phyloP scores from a whole-genome alignment of 2,888 invertebrate genomes.

The Galeopsomyia nigrocyanea region DNA sequence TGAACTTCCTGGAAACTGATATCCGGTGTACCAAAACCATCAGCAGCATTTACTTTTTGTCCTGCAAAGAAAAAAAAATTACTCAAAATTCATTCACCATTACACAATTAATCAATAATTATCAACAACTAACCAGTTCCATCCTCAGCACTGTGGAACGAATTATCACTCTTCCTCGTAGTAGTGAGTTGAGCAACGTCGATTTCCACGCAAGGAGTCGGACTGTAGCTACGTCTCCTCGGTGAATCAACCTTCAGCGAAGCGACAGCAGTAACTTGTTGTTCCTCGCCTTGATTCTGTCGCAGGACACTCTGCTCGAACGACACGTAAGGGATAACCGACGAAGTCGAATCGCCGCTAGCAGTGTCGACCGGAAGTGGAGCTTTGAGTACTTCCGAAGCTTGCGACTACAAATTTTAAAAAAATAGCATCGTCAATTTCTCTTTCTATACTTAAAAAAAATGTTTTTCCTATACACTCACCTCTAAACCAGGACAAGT shows the following conservation, averaged over 20 bases:
- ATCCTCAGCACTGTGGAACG: no score
- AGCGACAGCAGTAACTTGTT: constrained; percentile 32
- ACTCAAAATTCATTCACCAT: background rate
- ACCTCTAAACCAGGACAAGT: constrained; percentile 40
- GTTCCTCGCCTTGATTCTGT: constrained; percentile 15
- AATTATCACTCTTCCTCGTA: background rate
- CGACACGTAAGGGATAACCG: constrained; percentile 28
- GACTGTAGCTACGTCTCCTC: constrained; percentile 8
- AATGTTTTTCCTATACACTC: background rate
- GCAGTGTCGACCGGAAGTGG: background rate
- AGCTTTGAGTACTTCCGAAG: background rate
- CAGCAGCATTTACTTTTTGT: background rate
- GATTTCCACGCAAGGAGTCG: constrained; percentile 24
- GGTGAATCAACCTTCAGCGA: constrained; percentile 6
- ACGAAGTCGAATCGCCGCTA: background rate
- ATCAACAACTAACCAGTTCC: no score
- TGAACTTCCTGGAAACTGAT: constrained; percentile 14
- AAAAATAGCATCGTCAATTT: background rate
- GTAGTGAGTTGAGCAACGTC: constrained; percentile 17
- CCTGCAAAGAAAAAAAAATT: constrained; percentile 18
- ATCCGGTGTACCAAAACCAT: background rate
- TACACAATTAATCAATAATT: no score
- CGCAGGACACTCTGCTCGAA: constrained; percentile 36
- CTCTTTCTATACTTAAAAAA: background rate
- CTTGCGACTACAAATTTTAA: no score